Conservation (phyloP, 2,888 invertebrate genomes). For the Anthophora plumipes region DNA sequence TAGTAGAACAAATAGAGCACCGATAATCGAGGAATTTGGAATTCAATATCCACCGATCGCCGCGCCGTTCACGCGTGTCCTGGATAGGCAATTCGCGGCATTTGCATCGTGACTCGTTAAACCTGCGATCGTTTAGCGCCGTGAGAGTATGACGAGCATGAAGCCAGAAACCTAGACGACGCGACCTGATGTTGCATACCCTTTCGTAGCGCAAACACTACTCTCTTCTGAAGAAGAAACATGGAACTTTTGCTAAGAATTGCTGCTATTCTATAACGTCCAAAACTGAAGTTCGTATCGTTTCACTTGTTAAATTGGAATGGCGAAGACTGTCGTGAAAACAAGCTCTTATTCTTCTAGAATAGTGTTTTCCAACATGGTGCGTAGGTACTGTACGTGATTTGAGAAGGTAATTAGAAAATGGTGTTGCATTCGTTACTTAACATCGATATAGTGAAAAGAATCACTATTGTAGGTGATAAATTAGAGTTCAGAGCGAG, state of each 20-base stretch:
- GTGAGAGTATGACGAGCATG: slow-evolving; percentile 65
- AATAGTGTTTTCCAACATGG: too few species aligned
- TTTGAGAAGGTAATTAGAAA: too few species aligned
- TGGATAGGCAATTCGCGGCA: slow-evolving; percentile 71
- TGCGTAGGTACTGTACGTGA: too few species aligned
- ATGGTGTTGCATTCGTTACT: too few species aligned
- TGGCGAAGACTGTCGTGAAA: too few species aligned
- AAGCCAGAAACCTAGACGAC: slow-evolving; percentile 15
- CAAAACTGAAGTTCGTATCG: too few species aligned
- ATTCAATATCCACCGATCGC: slow-evolving; percentile 76
- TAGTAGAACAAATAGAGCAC: slow-evolving; percentile 73
- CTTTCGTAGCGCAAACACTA: not conserved
- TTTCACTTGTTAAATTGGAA: too few species aligned
- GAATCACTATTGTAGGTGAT: too few species aligned
- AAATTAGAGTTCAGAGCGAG: too few species aligned
- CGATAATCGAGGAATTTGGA: slow-evolving; percentile 76
- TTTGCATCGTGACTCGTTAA: slow-evolving; percentile 72
- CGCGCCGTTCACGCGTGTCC: slow-evolving; percentile 70
- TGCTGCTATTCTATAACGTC: too few species aligned
- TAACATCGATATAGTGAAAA: too few species aligned
- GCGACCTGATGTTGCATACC: slow-evolving; percentile 4
- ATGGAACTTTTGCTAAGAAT: not conserved
- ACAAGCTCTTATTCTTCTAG: too few species aligned
- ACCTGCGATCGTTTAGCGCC: slow-evolving; percentile 55
- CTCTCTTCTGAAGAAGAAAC: not conserved